phyloP scores from a whole-genome alignment of 1,140 invertebrate species.

The Coptotermes formosanus region DNA sequence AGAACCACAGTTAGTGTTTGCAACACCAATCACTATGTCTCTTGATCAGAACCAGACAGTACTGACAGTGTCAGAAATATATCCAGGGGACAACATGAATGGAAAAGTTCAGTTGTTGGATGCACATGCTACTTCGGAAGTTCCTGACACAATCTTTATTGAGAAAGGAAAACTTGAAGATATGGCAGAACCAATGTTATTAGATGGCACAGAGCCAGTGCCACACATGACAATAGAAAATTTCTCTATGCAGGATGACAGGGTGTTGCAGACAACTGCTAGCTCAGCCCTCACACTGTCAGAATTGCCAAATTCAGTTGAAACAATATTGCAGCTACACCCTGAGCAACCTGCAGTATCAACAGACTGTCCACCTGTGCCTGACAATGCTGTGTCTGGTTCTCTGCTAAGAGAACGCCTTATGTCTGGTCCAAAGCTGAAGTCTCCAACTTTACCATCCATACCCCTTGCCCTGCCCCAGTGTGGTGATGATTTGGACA shows the following conservation, averaged over 20 bases:
- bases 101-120: background rate
- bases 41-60: background rate
- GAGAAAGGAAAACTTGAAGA: background rate
- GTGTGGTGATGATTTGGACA: background rate
- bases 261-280: background rate
- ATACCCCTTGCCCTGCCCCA: background rate
- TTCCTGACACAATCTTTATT: background rate
- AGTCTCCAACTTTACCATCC: background rate
- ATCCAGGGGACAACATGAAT: background rate
- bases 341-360: background rate
- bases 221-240: background rate
- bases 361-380: background rate
- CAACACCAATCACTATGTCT: conserved; percentile 6
- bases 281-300: background rate
- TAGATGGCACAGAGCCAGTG: background rate
- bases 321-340: background rate
- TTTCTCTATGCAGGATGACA: background rate
- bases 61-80: background rate
- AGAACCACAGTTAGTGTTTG: background rate
- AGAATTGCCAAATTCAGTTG: background rate
- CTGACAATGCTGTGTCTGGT: background rate
- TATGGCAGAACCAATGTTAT: background rate
- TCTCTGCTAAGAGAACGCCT: background rate
- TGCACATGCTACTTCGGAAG: background rate
- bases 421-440: background rate